Percentiles rank a stretch among this genome's conserved stretches.
These are phyloP conservation scores for Cyaniris semiargus DNA, from an alignment of 2,888 invertebrate species.

Conservation along the genomic window DNA sequence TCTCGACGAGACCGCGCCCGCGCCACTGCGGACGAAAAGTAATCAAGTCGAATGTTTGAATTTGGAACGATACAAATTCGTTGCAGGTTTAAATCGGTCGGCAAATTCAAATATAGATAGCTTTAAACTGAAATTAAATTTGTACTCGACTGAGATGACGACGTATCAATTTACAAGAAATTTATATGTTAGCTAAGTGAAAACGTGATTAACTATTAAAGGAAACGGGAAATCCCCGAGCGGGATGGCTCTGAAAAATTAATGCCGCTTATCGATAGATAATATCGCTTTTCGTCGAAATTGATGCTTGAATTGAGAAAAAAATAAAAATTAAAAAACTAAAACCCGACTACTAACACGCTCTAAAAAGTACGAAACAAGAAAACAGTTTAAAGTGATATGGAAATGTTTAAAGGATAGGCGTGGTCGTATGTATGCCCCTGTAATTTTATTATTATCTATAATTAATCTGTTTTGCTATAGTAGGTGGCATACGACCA, in stretches of 20 bases:
- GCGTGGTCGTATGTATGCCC: too few species aligned
- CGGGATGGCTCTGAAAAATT: conserved; percentile 14
- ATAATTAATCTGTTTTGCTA: too few species aligned
- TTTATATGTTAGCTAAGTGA: conserved; percentile 18
- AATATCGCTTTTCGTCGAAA: background rate
- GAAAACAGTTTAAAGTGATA: too few species aligned
- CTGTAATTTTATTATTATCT: too few species aligned
- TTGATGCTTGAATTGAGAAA: background rate
- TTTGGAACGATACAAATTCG: conserved; percentile 50
- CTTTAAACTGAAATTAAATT: conserved; percentile 30
- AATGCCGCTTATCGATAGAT: background rate
- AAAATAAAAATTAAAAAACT: too few species aligned
- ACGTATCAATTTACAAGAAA: conserved; percentile 16
- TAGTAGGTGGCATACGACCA: too few species aligned
- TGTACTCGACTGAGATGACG: background rate
- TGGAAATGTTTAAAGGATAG: too few species aligned
- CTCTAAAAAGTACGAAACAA: too few species aligned
- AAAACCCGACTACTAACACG: too few species aligned
- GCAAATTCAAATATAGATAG: conserved; percentile 31
- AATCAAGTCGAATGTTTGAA: conserved; percentile 58
- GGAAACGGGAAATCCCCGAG: conserved; percentile 4
- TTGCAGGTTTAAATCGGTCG: conserved; percentile 40
- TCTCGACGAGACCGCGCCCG: conserved; percentile 53
- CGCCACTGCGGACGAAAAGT: conserved; percentile 57
- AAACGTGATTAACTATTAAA: conserved; percentile 28